Evolutionary conservation across 92 coral and sea anemone species (phyloP), one percentile per base, ranked within the genome.

Genomic region (Plumapathes pennacea): DNA sequence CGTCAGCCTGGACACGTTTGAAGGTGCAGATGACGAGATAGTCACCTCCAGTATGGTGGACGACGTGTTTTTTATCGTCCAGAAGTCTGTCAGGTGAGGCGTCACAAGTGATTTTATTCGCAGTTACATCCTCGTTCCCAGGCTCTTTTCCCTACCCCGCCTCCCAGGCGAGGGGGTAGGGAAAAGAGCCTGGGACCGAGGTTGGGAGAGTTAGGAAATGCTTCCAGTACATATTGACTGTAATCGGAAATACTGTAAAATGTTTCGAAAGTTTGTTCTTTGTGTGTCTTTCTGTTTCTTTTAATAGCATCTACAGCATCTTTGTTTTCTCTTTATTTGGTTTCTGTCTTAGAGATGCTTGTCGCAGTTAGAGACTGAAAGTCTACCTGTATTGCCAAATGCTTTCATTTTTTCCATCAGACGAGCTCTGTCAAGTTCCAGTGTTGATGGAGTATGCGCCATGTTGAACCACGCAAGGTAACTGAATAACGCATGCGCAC

Each of bases 11-110:
- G 98, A 92, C 67, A 67, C 67, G 44, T 80, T 47, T 42, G 97
- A 91, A 51, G 92, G 89, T 10, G 94, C 76, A 9, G 86, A 80
- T 27, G 84, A 81, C 42, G 96, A 84, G 30, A 86, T 94, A 22
- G 89, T 81, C 12, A 92, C 98, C 15, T 92, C 98, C 39, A 92
- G 98, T 45, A 92, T 92, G 98, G 98, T 92, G 30, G 98, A 92
- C 60, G 98, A 92, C 64, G 98, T 92, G 13, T 92, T 92, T 55
- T 92, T 92, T 30, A 92, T 92, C 65, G 76, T 92, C 15, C 96
- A 88, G 62, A 88, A 92, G 64, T 86, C 98, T 14, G 94, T 92
- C 38, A 88, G 90, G 96, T 81, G 0, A 59, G 62, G 2, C 1
- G 19, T n/a, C 46, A 23, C 22, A 31, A 9, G 13, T 5, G 19